These are phyloP conservation scores for Rotaria sp. DNA, from an alignment of 2,888 invertebrate genomes.

Conservation along the genomic window DNA sequence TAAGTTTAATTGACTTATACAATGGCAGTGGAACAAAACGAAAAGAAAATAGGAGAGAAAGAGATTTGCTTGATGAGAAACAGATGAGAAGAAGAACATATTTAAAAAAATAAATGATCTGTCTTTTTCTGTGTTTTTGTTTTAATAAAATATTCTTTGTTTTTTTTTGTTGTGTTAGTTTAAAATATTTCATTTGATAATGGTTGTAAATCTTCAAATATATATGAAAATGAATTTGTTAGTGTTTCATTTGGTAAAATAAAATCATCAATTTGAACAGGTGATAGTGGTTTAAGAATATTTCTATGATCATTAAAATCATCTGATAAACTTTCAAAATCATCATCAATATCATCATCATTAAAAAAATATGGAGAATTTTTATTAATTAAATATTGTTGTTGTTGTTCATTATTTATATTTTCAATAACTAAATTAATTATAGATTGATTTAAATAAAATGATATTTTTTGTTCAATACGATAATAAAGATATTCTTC, in stretches of 20 bases:
- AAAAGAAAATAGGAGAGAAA: background rate
- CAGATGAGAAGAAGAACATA: background rate
- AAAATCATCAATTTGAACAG: background rate
- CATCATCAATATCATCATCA: slow-evolving; percentile 23
- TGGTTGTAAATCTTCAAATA: slow-evolving; percentile 29
- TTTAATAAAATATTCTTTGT: background rate
- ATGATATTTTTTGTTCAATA: slow-evolving; percentile 23
- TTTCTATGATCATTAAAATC: background rate
- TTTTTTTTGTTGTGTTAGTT: background rate
- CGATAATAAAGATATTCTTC: slow-evolving; percentile 20
- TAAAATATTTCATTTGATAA: slow-evolving; percentile 16
- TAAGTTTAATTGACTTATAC: slow-evolving; percentile 24
- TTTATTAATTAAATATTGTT: background rate
- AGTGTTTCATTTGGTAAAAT: background rate
- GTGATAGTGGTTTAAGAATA: slow-evolving; percentile 4
- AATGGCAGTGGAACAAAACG: background rate
- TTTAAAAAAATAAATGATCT: slow-evolving; percentile 20
- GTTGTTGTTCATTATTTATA: background rate
- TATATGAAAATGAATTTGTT: background rate
- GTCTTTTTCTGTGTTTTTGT: background rate
- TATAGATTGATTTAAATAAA: background rate
- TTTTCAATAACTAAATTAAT: background rate
- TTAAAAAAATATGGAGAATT: background rate
- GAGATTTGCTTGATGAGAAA: background rate
- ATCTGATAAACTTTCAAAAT: background rate